These are phyloP conservation scores for Tribolium freemani DNA, from an alignment of 2,888 invertebrate genomes.

Conservation along the genomic window DNA sequence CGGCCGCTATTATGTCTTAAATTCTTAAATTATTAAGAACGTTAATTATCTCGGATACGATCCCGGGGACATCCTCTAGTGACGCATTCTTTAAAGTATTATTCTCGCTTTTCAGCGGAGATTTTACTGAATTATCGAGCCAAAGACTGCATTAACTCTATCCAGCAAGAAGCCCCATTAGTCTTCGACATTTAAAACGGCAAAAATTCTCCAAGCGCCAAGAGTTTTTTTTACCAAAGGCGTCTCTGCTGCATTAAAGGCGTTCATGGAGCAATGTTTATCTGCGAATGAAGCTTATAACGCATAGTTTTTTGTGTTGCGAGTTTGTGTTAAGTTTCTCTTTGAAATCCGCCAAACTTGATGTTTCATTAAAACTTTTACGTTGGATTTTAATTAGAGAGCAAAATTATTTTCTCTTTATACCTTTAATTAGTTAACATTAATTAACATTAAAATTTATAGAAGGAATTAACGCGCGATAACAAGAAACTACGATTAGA, in stretches of 20 bases:
- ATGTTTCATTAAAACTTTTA: constrained; percentile 37
- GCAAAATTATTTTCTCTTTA: constrained; percentile 29
- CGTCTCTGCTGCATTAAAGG: not conserved
- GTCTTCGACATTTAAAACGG: constrained; percentile 26
- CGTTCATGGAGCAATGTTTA: constrained; percentile 19
- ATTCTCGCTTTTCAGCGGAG: constrained; percentile 25
- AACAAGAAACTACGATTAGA: constrained; percentile 25
- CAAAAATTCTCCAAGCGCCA: constrained; percentile 3
- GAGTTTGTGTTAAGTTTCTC: constrained; percentile 16
- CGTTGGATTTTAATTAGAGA: constrained; percentile 26
- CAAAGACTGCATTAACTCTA: constrained; percentile 18
- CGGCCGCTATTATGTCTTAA: constrained; percentile 27
- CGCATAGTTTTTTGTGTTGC: constrained; percentile 22
- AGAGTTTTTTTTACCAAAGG: not conserved
- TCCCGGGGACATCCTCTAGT: constrained; percentile 4
- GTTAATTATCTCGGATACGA: constrained; percentile 40
- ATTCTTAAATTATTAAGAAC: constrained; percentile 40
- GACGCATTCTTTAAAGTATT: constrained; percentile 34
- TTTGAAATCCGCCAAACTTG: constrained; percentile 30
- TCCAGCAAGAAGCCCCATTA: constrained; percentile 12
- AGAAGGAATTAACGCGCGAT: constrained; percentile 22
- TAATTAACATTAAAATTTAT: constrained; percentile 33
- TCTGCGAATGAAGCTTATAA: constrained; percentile 34
- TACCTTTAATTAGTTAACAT: constrained; percentile 32
- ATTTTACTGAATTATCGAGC: constrained; percentile 33